Evolutionary conservation across 2,797 vertebrate genomes (phyloP).

Genomic region (Eulemur mongoz): DNA sequence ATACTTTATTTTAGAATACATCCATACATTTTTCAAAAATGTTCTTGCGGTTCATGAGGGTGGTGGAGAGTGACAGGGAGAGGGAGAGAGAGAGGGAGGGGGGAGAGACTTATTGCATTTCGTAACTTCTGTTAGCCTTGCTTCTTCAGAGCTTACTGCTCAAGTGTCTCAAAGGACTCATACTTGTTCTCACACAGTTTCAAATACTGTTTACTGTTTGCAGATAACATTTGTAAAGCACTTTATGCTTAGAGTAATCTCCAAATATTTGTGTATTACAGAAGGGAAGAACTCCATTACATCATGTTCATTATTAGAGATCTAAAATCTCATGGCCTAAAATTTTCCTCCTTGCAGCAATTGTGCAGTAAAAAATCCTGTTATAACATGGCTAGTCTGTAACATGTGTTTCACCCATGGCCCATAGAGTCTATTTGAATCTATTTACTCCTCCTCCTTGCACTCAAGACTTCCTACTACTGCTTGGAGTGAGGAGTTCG

Average conservation of each 20-base stretch:
- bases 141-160: not conserved
- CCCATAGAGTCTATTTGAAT: not conserved
- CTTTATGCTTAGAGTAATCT: not conserved
- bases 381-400: not conserved
- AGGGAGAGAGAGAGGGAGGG: too few species aligned
- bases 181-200: not conserved
- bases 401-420: not conserved
- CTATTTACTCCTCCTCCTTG: not conserved
- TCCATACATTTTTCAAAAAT: slow-evolving; percentile 23
- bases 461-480: not conserved
- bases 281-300: not conserved
- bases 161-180: not conserved
- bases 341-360: not conserved
- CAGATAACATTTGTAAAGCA: not conserved
- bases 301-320: not conserved
- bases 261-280: not conserved
- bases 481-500: not conserved
- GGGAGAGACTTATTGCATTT: not conserved
- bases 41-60: not conserved
- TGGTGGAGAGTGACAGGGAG: not conserved
- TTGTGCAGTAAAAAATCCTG: not conserved
- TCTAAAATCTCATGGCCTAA: not conserved
- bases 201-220: not conserved
- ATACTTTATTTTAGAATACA: slow-evolving; percentile 24
- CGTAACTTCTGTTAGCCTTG: not conserved